Conservation (phyloP, 2,888 invertebrate species). For the Vandiemenella viatica region DNA sequence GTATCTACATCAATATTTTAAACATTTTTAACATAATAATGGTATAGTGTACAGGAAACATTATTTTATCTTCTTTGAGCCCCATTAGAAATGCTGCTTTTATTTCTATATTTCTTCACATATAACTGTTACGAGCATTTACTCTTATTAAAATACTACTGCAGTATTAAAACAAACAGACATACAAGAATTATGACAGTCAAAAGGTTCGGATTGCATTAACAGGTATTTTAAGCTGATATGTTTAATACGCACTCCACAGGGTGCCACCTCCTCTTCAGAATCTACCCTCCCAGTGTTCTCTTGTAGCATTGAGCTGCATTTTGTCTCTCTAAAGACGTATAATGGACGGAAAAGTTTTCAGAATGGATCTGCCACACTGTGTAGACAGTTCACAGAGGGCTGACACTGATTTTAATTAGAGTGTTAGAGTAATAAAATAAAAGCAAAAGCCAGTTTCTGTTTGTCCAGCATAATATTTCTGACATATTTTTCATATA, state of each 20-base stretch:
- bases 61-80: conserved; percentile 10
- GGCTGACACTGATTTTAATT: too few relatives aligned
- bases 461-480: too few relatives aligned
- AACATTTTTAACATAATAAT: too few relatives aligned
- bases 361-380: conserved; percentile 22
- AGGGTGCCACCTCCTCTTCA: conserved; percentile 37
- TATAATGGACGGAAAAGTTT: conserved; percentile 33
- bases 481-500: too few relatives aligned
- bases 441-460: too few relatives aligned
- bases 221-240: conserved; percentile 44
- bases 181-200: conserved; percentile 30
- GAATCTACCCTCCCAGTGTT: conserved; percentile 29
- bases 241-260: conserved; percentile 41
- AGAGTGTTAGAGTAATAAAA: too few relatives aligned
- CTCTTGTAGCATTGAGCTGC: conserved; percentile 29
- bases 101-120: conserved; percentile 2
- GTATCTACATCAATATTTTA: too few relatives aligned
- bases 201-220: conserved; percentile 33
- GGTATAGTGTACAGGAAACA: too few relatives aligned
- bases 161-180: conserved; percentile 26
- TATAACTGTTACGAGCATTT: conserved; percentile 7
- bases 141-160: conserved; percentile 15
- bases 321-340: conserved; percentile 25
- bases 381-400: conserved; percentile 8
- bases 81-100: conserved; percentile 8